phyloP scores from a whole-genome alignment of 2,113 vertebrate species.

The Chaetodon trifascialis region DNA sequence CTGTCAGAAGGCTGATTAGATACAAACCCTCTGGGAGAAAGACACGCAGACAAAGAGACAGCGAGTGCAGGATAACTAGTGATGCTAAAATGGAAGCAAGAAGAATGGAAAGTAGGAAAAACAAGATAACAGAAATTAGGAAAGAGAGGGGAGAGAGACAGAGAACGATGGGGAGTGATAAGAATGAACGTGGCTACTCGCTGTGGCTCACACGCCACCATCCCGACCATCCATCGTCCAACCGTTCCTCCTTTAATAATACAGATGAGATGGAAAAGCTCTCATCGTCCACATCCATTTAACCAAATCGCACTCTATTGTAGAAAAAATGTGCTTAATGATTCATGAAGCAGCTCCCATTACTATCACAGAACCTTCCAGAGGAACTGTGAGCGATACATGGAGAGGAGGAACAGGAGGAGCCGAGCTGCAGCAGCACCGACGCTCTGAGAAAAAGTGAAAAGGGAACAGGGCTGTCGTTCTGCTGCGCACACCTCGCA shows the following conservation, averaged over 20 bases:
- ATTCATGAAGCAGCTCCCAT: constrained; percentile 72
- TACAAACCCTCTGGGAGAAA: constrained; percentile 48
- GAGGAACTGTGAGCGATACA: neutral
- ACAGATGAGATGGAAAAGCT: constrained; percentile 65
- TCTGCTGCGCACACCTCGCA: neutral
- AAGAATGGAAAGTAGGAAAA: constrained; percentile 30
- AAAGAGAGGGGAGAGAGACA: constrained; percentile 20
- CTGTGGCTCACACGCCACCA: neutral
- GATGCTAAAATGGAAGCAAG: constrained; percentile 23
- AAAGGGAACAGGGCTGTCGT: neutral
- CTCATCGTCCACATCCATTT: constrained; percentile 66
- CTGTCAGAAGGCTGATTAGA: constrained; percentile 60
- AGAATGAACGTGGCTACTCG: constrained; percentile 41
- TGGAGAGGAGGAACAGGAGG: neutral
- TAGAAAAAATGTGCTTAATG: constrained; percentile 65
- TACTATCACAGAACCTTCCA: constrained; percentile 45
- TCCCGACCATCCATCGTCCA: constrained; percentile 47
- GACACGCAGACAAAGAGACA: constrained; percentile 43
- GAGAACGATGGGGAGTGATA: constrained; percentile 15
- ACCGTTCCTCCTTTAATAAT: constrained; percentile 62
- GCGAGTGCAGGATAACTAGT: constrained; percentile 12
- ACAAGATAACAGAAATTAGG: constrained; percentile 36
- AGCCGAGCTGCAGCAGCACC: neutral
- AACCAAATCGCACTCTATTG: constrained; percentile 57
- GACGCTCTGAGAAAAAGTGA: neutral